Conservation (phyloP, 2,113 vertebrate genomes). For the Choloepus hoffmanni region DNA sequence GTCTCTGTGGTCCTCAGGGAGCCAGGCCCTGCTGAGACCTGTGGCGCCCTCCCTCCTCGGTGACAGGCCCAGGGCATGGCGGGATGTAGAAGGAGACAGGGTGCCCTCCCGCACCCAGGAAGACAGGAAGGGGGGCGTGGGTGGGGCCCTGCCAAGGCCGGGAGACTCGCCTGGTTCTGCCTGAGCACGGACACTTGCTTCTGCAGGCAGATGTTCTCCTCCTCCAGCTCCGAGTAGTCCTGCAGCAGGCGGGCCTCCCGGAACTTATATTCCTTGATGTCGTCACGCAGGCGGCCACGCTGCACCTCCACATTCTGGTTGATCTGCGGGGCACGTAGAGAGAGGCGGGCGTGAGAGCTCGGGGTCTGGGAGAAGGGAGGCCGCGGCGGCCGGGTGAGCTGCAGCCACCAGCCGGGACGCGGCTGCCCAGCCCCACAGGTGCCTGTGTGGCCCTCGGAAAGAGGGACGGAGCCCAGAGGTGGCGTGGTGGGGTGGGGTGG, state of each 20-base stretch:
- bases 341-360: neutral
- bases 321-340: conserved; percentile 84
- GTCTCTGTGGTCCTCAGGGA: neutral
- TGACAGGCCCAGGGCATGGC: neutral
- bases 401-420: neutral
- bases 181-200: conserved; percentile 97
- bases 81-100: neutral
- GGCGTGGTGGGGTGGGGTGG: too few species aligned
- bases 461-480: neutral
- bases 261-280: conserved; percentile 98
- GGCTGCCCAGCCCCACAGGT: neutral
- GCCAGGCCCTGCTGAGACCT: too few species aligned
- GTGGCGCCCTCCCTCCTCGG: neutral
- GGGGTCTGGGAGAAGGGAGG: neutral
- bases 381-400: neutral
- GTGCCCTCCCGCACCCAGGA: neutral
- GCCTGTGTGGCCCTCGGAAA: neutral
- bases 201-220: conserved; percentile 98
- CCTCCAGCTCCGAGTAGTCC: conserved; percentile 98
- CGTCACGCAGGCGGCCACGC: conserved; percentile 94
- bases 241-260: conserved; percentile 95
- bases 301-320: conserved; percentile 94
- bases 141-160: neutral
- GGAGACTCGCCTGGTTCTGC: conserved; percentile 93
- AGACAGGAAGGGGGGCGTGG: neutral